A percentile compares a stretch with the other conserved stretches of the same genome.
Conservation (phyloP, 2,888 invertebrate genomes). For the Eurytoma adleriae region DNA sequence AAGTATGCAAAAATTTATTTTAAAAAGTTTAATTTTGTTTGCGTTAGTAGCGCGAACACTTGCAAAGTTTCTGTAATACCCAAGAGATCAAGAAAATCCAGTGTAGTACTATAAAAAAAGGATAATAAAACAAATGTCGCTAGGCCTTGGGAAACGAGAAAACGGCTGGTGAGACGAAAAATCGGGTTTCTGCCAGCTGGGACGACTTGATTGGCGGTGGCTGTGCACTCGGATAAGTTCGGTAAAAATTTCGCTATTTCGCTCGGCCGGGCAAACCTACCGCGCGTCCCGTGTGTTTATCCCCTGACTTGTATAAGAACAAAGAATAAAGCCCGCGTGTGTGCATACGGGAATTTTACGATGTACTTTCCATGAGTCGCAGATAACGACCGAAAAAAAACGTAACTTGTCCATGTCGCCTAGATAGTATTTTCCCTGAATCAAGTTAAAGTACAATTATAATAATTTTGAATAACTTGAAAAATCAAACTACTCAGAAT, state of each 20-base stretch:
- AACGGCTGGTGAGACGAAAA: constrained; percentile 11
- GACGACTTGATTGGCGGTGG: constrained; percentile 25
- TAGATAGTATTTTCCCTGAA: too few species aligned
- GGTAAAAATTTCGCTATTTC: constrained; percentile 18
- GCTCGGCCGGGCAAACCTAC: constrained; percentile 22
- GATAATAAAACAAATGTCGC: too few species aligned
- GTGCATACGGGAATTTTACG: constrained; percentile 18
- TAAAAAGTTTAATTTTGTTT: too few species aligned
- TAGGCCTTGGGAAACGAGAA: not conserved
- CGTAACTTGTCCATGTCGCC: too few species aligned
- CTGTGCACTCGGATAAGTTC: constrained; percentile 19
- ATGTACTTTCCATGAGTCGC: constrained; percentile 12
- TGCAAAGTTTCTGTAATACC: too few species aligned
- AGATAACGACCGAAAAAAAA: not conserved
- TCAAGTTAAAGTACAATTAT: too few species aligned
- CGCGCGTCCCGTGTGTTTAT: not conserved
- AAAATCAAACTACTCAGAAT: too few species aligned
- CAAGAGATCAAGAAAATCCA: too few species aligned
- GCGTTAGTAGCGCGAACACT: too few species aligned
- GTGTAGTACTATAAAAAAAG: too few species aligned
- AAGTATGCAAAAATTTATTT: too few species aligned
- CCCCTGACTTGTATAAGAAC: constrained; percentile 5
- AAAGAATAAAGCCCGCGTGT: constrained; percentile 2
- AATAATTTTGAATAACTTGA: too few species aligned
- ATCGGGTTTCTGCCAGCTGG: not conserved